These are phyloP conservation scores for rabbit (Oryctolagus cuniculus) DNA, from an alignment of 2,113 vertebrate genomes.

Conservation along the genomic window mOryCun1.1 NC_091433.1:142983001-142983500, in stretches of 20 bases:
- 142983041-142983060: background rate
- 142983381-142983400: background rate
- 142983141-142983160: slow-evolving; percentile 25
- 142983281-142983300: background rate
- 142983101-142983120: slow-evolving; percentile 53
- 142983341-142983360: background rate
- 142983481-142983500: slow-evolving; percentile 74
- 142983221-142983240: slow-evolving; percentile 16
- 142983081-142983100: slow-evolving; percentile 8
- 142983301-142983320: background rate
- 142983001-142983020: slow-evolving; percentile 15
- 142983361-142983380: background rate
- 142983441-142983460: slow-evolving; percentile 55
- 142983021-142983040: slow-evolving; percentile 8
- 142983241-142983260: slow-evolving; percentile 40
- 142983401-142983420: slow-evolving; percentile 56
- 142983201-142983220: slow-evolving; percentile 36
- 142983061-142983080: slow-evolving; percentile 43
- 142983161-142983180: slow-evolving; percentile 48
- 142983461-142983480: slow-evolving; percentile 75
- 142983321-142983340: background rate
- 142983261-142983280: background rate
- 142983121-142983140: background rate
- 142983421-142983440: slow-evolving; percentile 51
- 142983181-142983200: slow-evolving; percentile 30